Conservation (phyloP, 2,113 vertebrate genomes). For the Gallinago undulata region DNA sequence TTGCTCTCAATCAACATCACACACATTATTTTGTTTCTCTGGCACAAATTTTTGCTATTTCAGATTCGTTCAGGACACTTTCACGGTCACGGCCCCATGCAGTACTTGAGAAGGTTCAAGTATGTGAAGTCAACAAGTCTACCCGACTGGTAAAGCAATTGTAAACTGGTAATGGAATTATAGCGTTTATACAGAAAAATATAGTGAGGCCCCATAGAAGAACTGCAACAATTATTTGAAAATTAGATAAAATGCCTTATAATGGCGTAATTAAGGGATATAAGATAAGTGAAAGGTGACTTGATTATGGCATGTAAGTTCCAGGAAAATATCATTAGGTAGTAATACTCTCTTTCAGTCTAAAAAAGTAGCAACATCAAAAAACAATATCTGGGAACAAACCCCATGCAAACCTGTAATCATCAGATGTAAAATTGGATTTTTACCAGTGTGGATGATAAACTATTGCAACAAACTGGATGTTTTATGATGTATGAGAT, state of each 20-base stretch:
- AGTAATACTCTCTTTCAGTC: neutral
- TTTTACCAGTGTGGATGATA: neutral
- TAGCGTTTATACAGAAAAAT: neutral
- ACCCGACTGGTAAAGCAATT: neutral
- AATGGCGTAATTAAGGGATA: neutral
- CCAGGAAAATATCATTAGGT: neutral
- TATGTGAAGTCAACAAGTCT: neutral
- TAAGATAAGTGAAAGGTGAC: neutral
- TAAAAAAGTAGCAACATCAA: neutral
- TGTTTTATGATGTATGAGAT: neutral
- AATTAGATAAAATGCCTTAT: neutral
- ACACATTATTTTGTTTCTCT: neutral
- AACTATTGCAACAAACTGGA: neutral
- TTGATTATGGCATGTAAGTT: neutral
- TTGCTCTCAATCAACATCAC: neutral
- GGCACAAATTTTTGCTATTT: neutral
- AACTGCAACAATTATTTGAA: neutral
- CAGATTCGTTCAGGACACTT: neutral
- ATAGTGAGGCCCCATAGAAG: neutral
- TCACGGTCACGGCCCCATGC: neutral
- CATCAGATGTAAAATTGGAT: neutral
- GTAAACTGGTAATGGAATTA: neutral
- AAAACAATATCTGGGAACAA: neutral
- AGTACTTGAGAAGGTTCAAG: neutral
- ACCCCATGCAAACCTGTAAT: neutral